A percentile compares a stretch with the other conserved stretches of the same genome.
phyloP scores from a whole-genome alignment of 1,140 invertebrate genomes.

The Bombus vancouverensis region DNA sequence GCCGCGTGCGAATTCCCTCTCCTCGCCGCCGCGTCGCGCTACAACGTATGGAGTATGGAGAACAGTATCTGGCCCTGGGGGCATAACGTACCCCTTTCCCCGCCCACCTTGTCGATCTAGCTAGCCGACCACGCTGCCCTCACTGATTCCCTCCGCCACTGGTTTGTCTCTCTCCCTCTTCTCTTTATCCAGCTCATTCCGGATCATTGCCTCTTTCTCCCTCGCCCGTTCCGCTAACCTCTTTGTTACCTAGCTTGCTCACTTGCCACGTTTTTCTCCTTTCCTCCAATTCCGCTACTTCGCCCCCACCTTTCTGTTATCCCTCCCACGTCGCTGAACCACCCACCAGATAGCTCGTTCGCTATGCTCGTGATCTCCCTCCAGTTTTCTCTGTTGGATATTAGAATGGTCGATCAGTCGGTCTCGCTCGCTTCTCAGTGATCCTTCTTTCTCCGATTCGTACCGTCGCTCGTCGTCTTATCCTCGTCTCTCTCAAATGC shows the following conservation, averaged over 20 bases:
- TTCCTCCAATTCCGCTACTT: constrained; percentile 8
- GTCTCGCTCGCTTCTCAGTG: constrained; percentile 2
- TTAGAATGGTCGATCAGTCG: too few relatives aligned
- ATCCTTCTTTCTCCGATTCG: not conserved
- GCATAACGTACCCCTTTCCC: constrained; percentile 57
- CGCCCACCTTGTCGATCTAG: constrained; percentile 59
- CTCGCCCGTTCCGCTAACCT: constrained; percentile 51
- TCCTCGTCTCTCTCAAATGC: constrained; percentile 25
- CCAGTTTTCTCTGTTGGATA: not conserved
- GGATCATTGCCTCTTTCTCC: constrained; percentile 45
- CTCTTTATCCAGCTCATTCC: constrained; percentile 33
- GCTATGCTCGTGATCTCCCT: constrained; percentile 27
- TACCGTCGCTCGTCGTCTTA: not conserved
- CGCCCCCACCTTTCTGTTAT: constrained; percentile 15
- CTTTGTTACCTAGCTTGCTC: constrained; percentile 40
- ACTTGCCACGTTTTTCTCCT: constrained; percentile 17
- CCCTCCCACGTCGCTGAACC: constrained; percentile 44
- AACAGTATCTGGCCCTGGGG: constrained; percentile 55
- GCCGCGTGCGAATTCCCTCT: constrained; percentile 65
- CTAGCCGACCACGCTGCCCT: constrained; percentile 53
- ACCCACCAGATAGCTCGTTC: constrained; percentile 59
- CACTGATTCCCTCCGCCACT: constrained; percentile 44
- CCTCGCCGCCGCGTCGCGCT: not conserved
- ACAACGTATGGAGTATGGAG: constrained; percentile 19
- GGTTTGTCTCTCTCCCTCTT: constrained; percentile 34